Percentiles rank a stretch among this genome's conserved stretches.
Conservation (phyloP, 2,113 vertebrate genomes). For the Ophthalmolycus amberensis region DNA sequence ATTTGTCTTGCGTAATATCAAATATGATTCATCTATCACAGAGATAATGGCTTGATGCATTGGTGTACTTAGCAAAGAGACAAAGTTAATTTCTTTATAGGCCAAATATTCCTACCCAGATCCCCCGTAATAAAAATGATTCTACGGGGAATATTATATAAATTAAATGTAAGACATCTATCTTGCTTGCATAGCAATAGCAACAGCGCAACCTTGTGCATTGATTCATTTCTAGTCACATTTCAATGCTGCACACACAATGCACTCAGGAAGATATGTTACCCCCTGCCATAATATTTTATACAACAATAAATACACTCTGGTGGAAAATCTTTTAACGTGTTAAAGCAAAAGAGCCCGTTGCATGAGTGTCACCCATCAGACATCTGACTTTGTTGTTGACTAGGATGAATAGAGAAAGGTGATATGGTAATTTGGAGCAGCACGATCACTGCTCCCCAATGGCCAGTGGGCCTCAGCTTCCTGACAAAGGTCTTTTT, state of each 20-base stretch:
- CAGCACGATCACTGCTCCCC: conserved; percentile 58
- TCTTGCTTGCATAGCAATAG: conserved; percentile 81
- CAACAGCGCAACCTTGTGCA: conserved; percentile 46
- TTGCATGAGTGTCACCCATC: conserved; percentile 47
- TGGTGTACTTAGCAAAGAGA: conserved; percentile 86
- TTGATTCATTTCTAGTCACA: conserved; percentile 73
- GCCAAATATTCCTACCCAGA: conserved; percentile 82
- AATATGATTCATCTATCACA: conserved; percentile 88
- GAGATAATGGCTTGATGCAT: conserved; percentile 90
- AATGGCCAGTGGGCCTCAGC: conserved; percentile 69
- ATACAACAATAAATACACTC: conserved; percentile 33
- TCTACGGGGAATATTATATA: conserved; percentile 82
- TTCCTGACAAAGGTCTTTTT: conserved; percentile 82
- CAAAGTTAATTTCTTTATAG: conserved; percentile 88
- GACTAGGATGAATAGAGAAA: conserved; percentile 72
- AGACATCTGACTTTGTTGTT: conserved; percentile 47
- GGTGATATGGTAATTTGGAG: conserved; percentile 72
- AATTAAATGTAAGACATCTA: conserved; percentile 84
- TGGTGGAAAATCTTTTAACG: conserved; percentile 11
- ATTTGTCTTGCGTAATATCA: conserved; percentile 88
- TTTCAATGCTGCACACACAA: conserved; percentile 63
- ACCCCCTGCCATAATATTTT: conserved; percentile 52
- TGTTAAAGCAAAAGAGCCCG: conserved; percentile 1
- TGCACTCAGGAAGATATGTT: conserved; percentile 53
- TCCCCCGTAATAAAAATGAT: conserved; percentile 82